Evolutionary conservation across 1,140 invertebrate species (phyloP).

Genomic region (Melitaea cinxia): DNA sequence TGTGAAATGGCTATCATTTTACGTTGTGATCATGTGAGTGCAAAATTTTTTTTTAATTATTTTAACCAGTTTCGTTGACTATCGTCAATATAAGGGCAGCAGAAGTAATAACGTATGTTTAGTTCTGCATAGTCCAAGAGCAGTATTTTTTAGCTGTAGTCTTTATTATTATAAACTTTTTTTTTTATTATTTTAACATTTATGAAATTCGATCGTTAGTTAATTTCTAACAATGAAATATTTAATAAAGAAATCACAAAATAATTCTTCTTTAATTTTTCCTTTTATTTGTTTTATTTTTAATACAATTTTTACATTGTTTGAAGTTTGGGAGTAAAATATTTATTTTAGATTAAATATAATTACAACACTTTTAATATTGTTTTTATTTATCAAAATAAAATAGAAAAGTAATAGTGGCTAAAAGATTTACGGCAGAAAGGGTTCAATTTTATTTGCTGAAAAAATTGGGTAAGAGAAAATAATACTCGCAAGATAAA

Average conservation of each 20-base stretch:
- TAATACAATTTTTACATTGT: background rate
- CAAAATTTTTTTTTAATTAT: slow-evolving; percentile 74
- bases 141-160: slow-evolving; percentile 81
- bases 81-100: slow-evolving; percentile 70
- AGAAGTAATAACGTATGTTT: slow-evolving; percentile 58
- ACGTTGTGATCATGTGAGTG: slow-evolving; percentile 81
- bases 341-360: too few species aligned
- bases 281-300: background rate
- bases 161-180: slow-evolving; percentile 76
- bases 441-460: too few species aligned
- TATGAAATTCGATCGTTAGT: slow-evolving; percentile 80
- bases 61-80: slow-evolving; percentile 71
- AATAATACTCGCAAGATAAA: too few species aligned
- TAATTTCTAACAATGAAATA: slow-evolving; percentile 81
- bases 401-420: too few species aligned
- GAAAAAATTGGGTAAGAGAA: too few species aligned
- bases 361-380: too few species aligned
- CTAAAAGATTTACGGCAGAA: too few species aligned
- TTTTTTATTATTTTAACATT: slow-evolving; percentile 79
- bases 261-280: slow-evolving; percentile 62
- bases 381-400: too few species aligned
- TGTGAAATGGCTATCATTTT: slow-evolving; percentile 79
- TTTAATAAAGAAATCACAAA: slow-evolving; percentile 81
- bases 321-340: too few species aligned
- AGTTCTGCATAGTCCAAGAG: slow-evolving; percentile 78